Base-by-base conservation (phyloP, 2,888 invertebrate species). In the Acanthococcus lagerstroemiae region DNA sequence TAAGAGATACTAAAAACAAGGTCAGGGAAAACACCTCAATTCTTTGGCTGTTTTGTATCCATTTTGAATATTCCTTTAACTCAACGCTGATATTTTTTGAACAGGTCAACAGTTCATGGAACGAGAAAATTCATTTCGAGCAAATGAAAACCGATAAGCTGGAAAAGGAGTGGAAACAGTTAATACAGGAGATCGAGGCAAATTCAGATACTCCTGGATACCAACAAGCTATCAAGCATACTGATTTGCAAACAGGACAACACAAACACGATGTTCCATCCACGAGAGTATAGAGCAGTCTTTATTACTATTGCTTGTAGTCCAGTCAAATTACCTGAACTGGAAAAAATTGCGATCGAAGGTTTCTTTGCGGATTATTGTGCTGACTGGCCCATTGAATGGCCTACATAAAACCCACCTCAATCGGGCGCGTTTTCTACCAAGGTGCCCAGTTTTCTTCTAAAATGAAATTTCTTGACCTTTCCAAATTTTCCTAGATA, bases 191-290 rank as follows among this genome's bases (percentile, higher is more conserved):
- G 46, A 50, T 66, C 5, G 48, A 46, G 50, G 66, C 48, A n/a
- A 66, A 66, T 48, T 46, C 66, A 1, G 66, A 66, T 57, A 66
- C 66, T 1, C 66, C 66, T 7, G 66, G 66, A 24, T 66, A 66
- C 48, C 46, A 66, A 19, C 66, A 66, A 19, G 66, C 66, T 7
- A 57, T 66, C 46, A 66, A 56, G n/a, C 66, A 66, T 27, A 56
- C 46, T 30, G 66, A 56, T 12, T 21, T 66, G 21, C 66, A 66
- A 45, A 22, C 27, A 12, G 50, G 48, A 12, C 22, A 26, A 24
- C 66, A 57, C 30, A 66, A 66, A 50, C 55, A 54, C 7, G 56
- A 66, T 37, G 56, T 45, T n/a, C 66, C 66, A 1, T 66, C 66
- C 9, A 66, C 66, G n/a, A 24, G 66, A 45, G 66, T 66, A 30